phyloP scores from a whole-genome alignment of 35 echinoderm and acorn worm genomes.

The Ptychodera flava region DNA sequence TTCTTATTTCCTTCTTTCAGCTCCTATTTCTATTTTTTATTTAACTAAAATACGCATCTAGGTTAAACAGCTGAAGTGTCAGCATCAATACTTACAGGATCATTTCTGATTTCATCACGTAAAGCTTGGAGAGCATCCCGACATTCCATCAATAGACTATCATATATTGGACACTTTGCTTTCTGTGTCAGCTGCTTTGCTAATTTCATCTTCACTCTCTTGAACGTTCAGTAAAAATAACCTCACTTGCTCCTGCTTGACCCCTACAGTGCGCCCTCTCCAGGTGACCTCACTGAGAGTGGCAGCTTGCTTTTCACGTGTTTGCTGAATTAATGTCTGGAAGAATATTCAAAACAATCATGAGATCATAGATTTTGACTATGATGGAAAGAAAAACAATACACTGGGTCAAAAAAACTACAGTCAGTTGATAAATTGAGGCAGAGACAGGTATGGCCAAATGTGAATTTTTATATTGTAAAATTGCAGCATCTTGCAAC shows the following conservation, averaged over 20 bases:
- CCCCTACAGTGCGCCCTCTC: conserved; percentile 81
- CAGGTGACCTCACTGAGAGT: conserved; percentile 95
- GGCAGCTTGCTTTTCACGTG: conserved; percentile 89
- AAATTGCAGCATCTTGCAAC: no score
- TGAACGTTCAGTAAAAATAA: conserved; percentile 75
- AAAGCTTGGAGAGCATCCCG: conserved; percentile 90
- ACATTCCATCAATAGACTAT: conserved; percentile 91
- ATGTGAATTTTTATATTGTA: no score
- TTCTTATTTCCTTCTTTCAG: no score
- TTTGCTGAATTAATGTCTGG: conserved; percentile 75
- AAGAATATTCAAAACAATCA: conserved; percentile 3
- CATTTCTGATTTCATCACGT: conserved; percentile 77
- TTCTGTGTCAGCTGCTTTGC: conserved; percentile 51
- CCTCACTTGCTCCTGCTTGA: conserved; percentile 75
- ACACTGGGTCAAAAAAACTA: no score
- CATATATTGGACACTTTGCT: conserved; percentile 89
- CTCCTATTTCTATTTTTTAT: no score
- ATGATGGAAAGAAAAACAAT: no score
- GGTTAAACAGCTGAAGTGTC: no score
- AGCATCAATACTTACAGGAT: conserved; percentile 85
- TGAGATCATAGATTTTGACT: no score
- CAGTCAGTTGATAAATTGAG: no score
- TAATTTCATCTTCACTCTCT: conserved; percentile 79
- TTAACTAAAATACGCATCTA: no score
- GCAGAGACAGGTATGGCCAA: no score